Conservation (phyloP, 2,888 invertebrate species). For the Isotomurus palustris region DNA sequence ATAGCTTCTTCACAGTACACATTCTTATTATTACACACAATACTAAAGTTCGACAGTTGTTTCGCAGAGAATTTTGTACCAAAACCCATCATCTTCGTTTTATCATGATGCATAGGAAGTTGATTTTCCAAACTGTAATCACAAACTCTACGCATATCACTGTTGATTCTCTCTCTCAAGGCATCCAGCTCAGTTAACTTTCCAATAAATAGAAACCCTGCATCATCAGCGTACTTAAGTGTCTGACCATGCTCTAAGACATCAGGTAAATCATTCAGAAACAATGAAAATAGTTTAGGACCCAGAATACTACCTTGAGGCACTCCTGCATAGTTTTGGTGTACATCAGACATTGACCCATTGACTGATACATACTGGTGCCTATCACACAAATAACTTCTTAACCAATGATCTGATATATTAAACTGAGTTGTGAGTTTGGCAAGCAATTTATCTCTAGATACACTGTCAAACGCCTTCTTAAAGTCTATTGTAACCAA, state of each 20-base stretch:
- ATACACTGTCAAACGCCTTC: constrained; percentile 17
- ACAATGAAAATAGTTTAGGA: constrained; percentile 8
- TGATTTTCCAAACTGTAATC: background rate
- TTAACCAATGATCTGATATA: constrained; percentile 12
- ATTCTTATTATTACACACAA: too few relatives aligned
- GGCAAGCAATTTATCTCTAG: constrained; percentile 9
- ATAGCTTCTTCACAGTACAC: too few relatives aligned
- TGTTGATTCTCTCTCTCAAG: background rate
- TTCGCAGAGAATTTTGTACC: too few relatives aligned
- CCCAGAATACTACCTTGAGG: constrained; percentile 9
- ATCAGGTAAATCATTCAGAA: constrained; percentile 7
- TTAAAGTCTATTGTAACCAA: constrained; percentile 13
- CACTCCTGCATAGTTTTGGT: background rate
- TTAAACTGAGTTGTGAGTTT: constrained; percentile 6
- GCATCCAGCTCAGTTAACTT: background rate
- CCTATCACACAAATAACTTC: constrained; percentile 7
- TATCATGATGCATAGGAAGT: background rate
- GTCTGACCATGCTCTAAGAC: background rate
- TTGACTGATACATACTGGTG: constrained; percentile 13
- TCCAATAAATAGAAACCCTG: constrained; percentile 6
- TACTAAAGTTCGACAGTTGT: too few relatives aligned
- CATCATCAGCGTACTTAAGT: constrained; percentile 10
- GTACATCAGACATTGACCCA: background rate
- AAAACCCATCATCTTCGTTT: constrained; percentile 11
- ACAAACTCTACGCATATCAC: constrained; percentile 1